Conservation (phyloP, 2,113 vertebrate genomes). For the Lycaon pictus region DNA sequence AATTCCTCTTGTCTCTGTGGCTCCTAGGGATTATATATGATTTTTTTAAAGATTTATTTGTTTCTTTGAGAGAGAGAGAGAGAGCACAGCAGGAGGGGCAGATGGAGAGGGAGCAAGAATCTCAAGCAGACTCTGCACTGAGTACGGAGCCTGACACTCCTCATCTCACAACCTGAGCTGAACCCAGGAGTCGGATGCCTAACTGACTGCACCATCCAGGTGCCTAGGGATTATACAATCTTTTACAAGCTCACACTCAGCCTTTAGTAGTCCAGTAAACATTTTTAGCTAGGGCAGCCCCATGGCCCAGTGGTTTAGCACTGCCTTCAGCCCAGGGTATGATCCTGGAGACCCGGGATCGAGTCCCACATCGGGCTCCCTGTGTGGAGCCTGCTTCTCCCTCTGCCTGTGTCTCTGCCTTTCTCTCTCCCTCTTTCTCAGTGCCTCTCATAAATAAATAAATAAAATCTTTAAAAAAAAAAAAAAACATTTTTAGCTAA, state of each 20-base stretch:
- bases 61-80: background rate
- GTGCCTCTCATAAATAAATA: too few relatives aligned
- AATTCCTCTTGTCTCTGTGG: background rate
- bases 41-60: background rate
- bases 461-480: too few relatives aligned
- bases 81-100: background rate
- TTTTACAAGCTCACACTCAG: background rate
- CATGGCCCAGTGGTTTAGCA: too few relatives aligned
- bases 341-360: too few relatives aligned
- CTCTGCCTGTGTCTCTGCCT: too few relatives aligned
- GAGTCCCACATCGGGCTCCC: too few relatives aligned
- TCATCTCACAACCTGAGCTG: background rate
- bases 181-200: background rate
- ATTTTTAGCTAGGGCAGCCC: background rate
- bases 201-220: background rate
- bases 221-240: background rate
- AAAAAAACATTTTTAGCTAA: conserved; percentile 13
- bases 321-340: too few relatives aligned
- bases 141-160: background rate
- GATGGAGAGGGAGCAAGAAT: background rate
- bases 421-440: too few relatives aligned
- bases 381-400: too few relatives aligned
- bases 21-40: background rate
- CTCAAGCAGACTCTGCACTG: background rate
- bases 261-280: background rate